These are phyloP conservation scores for Siderastrea radians DNA, from an alignment of 92 coral and sea anemone genomes.

Conservation along the genomic window DNA sequence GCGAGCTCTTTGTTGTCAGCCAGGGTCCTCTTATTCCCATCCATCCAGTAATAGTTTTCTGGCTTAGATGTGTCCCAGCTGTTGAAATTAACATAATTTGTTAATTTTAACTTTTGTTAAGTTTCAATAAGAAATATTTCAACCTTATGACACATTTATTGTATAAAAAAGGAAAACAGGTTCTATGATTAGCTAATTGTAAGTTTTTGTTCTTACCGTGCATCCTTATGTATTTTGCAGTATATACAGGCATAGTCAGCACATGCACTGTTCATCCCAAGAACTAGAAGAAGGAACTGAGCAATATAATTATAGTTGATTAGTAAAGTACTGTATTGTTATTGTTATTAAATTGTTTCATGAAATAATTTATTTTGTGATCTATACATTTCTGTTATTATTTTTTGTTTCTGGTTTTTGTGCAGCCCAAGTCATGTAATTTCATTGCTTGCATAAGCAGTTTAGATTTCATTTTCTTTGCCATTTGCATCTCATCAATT, in stretches of 20 bases:
- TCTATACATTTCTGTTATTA: too few relatives aligned
- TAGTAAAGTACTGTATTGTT: neutral
- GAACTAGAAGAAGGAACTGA: constrained; percentile 49
- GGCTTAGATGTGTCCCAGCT: constrained; percentile 71
- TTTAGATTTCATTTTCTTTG: too few relatives aligned
- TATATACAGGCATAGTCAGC: constrained; percentile 59
- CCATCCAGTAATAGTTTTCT: constrained; percentile 41
- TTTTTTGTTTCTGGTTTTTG: too few relatives aligned
- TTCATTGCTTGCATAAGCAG: too few relatives aligned
- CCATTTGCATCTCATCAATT: too few relatives aligned
- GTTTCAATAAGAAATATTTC: too few relatives aligned
- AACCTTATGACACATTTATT: too few relatives aligned
- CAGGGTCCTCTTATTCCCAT: constrained; percentile 17
- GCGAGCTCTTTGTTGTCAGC: constrained; percentile 42
- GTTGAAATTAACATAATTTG: neutral
- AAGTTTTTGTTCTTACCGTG: constrained; percentile 10
- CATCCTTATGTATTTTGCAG: constrained; percentile 47
- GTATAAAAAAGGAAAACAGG: too few relatives aligned
- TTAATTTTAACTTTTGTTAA: neutral
- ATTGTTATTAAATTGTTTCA: neutral
- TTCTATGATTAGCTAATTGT: neutral
- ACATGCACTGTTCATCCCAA: constrained; percentile 59
- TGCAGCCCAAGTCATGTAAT: too few relatives aligned
- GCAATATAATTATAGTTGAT: constrained; percentile 6
- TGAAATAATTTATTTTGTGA: neutral